phyloP scores from a whole-genome alignment of 2,113 vertebrate genomes.

The Cheilinus undulatus region DNA sequence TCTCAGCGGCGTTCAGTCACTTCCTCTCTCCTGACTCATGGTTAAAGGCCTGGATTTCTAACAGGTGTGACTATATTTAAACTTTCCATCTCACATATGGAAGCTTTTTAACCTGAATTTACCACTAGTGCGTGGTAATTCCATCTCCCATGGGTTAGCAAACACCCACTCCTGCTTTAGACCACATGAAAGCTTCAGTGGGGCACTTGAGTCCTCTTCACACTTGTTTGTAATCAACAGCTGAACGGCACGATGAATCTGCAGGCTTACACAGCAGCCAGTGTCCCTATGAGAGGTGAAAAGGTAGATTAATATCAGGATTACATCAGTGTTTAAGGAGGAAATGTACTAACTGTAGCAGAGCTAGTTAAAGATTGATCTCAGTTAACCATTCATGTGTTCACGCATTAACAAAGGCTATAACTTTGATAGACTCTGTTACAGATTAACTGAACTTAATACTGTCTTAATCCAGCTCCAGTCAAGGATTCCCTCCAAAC shows the following conservation, averaged over 20 bases:
- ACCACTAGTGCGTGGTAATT: conserved; percentile 16
- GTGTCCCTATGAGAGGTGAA: neutral
- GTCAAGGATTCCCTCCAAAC: no score
- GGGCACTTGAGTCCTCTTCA: conserved; percentile 13
- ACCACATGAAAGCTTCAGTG: conserved; percentile 34
- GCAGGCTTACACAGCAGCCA: neutral
- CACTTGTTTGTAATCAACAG: conserved; percentile 34
- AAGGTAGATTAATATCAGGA: neutral
- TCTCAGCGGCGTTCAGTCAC: conserved; percentile 51
- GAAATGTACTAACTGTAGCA: neutral
- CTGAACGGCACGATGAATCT: conserved; percentile 6
- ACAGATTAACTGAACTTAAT: no score
- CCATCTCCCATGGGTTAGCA: conserved; percentile 16
- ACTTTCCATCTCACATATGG: neutral
- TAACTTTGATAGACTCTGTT: no score
- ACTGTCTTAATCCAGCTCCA: no score
- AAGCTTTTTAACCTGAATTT: conserved; percentile 6
- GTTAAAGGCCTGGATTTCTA: neutral
- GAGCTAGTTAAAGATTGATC: no score
- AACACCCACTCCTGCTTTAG: conserved; percentile 20
- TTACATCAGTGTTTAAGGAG: neutral
- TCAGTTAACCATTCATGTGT: no score
- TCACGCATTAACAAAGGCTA: no score
- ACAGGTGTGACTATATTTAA: neutral
- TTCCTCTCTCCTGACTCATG: conserved; percentile 3